Conservation (phyloP, 2,888 invertebrate species). For the Tinea trinotella region DNA sequence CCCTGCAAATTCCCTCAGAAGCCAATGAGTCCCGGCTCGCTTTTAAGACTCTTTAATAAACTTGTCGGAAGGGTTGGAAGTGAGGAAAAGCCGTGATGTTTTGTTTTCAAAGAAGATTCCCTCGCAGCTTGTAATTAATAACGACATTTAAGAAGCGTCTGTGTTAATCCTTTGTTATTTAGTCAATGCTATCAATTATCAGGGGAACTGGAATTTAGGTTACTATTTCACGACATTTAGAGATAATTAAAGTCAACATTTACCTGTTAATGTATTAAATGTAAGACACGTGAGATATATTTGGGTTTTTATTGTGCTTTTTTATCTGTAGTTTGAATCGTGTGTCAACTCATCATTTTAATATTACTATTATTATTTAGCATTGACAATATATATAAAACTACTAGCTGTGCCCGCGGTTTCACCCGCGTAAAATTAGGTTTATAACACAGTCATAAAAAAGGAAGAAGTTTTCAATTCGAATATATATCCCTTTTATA, state of each 20-base stretch:
- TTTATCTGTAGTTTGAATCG: too few species aligned
- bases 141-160: conserved; percentile 29
- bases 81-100: conserved; percentile 44
- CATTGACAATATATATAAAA: too few species aligned
- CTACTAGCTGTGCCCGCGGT: too few species aligned
- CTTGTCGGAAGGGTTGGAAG: conserved; percentile 43
- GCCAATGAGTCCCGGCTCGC: conserved; percentile 24
- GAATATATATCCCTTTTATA: too few species aligned
- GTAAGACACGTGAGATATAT: too few species aligned
- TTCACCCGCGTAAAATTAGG: too few species aligned
- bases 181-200: conserved; percentile 41
- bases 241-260: background rate
- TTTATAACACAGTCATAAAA: too few species aligned
- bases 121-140: conserved; percentile 56
- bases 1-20: conserved; percentile 13
- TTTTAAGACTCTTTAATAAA: conserved; percentile 37
- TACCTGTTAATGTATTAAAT: too few species aligned
- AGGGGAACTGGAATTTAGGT: conserved; percentile 41
- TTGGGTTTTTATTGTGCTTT: too few species aligned
- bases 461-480: too few species aligned
- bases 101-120: conserved; percentile 59
- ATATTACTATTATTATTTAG: too few species aligned
- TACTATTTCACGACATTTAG: conserved; percentile 22
- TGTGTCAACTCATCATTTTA: too few species aligned
- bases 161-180: conserved; percentile 45